phyloP scores from a whole-genome alignment of 1,140 invertebrate genomes.

The Gryllus bimaculatus region DNA sequence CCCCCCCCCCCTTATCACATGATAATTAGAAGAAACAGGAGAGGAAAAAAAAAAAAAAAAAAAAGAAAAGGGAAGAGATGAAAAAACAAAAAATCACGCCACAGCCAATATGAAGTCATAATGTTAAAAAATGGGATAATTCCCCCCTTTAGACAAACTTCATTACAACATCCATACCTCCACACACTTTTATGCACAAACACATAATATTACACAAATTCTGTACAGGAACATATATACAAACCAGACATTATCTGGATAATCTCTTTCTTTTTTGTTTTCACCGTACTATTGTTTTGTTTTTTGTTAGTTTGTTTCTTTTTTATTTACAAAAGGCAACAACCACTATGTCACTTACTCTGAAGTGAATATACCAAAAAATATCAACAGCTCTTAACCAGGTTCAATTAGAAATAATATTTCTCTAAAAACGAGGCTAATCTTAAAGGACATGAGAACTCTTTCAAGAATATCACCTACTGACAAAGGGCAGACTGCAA shows the following conservation, averaged over 20 bases:
- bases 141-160: not conserved
- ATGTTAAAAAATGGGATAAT: not conserved
- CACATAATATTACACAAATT: not conserved
- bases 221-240: not conserved
- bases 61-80: no score
- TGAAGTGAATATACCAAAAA: not conserved
- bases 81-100: not conserved
- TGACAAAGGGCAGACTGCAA: no score
- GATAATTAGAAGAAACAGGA: no score
- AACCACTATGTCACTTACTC: not conserved
- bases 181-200: not conserved
- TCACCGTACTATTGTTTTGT: not conserved
- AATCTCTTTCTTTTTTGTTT: not conserved
- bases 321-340: not conserved
- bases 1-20: no score
- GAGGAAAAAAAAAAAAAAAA: no score
- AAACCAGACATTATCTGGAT: not conserved
- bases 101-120: not conserved
- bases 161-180: not conserved
- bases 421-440: not conserved
- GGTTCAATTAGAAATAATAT: not conserved
- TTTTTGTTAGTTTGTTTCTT: not conserved
- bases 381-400: not conserved
- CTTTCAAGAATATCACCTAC: not conserved
- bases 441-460: not conserved